Evolutionary conservation across 2,797 vertebrate genomes (phyloP), one percentile per base, ranked within the genome.

Genomic region (Threskiornis aethiopicus): DNA sequence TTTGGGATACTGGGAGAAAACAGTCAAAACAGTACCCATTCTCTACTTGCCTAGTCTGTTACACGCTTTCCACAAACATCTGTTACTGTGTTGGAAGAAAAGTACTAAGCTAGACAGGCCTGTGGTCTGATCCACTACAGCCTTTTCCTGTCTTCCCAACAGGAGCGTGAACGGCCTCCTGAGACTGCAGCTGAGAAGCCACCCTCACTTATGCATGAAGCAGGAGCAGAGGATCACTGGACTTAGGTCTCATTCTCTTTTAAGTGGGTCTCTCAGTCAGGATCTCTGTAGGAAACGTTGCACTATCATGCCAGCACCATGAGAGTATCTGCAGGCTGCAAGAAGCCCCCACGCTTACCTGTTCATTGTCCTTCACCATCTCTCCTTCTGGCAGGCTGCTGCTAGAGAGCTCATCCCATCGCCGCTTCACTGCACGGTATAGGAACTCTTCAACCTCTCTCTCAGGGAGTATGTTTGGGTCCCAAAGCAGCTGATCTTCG

Each of bases 401-500:
- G 75, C 97, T 42, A 2, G 95, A 82, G 59, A 91, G 96, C 96
- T 98, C 98, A 1, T 99, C 98, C 97, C 98, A 97, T 28, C 95
- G 90, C 44, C 98, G 97, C 91, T 97, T 99, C 89, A 99, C 98
- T 0, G 98, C 99, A 9, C 98, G 98, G 90, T 98, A 98, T 55
- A 99, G 97, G 95, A 99, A 99, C 71, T 98, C 98, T 69, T 99
- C 99, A 55, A 99, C 99, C 49, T 99, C 98, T 42, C 97, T 97
- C 92, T 98, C 97, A 0, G 99, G 98, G 33, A 99, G 98, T 85
- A 99, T 94, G 37, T 89, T 98, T 5, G 99, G 99, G 72, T 97
- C 98, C 99, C 99, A 99, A 54, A 99, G 98, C 96, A 99, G 95
- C 98, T 99, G 99, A 98, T 99, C 99, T 58, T 99, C 99, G 4